These are phyloP conservation scores for Patella ulyssiponensis DNA, from an alignment of 2,888 invertebrate species.

Conservation along the genomic window DNA sequence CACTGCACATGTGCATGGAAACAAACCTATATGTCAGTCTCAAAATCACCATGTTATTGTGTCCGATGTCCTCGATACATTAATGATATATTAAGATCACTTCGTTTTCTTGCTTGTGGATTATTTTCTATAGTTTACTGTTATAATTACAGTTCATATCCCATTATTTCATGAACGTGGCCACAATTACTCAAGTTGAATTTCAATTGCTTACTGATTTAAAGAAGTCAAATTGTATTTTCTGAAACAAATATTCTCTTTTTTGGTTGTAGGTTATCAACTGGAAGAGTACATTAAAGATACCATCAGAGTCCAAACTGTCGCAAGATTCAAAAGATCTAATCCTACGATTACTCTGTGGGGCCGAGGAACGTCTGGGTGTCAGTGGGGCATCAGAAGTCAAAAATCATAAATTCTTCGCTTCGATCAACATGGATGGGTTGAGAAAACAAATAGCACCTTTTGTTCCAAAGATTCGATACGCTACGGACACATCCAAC, in stretches of 20 bases:
- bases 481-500: conserved; percentile 95
- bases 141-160: too few relatives aligned
- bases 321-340: conserved; percentile 90
- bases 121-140: too few relatives aligned
- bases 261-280: conserved; percentile 86
- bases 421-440: conserved; percentile 89
- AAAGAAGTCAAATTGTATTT: neutral
- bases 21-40: too few relatives aligned
- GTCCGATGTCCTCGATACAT: too few relatives aligned
- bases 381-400: conserved; percentile 91
- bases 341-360: conserved; percentile 90
- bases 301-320: conserved; percentile 90
- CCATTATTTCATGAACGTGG: too few relatives aligned
- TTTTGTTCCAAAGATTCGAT: conserved; percentile 92
- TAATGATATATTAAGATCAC: too few relatives aligned
- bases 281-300: conserved; percentile 93
- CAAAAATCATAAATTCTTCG: conserved; percentile 93
- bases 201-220: too few relatives aligned
- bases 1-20: too few relatives aligned
- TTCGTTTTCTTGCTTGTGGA: too few relatives aligned
- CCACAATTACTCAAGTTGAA: too few relatives aligned
- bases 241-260: conserved; percentile 1
- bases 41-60: too few relatives aligned
- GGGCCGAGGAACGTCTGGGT: conserved; percentile 90
- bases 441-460: conserved; percentile 90